Conservation (phyloP, 2,888 invertebrate genomes). For the Actias luna region DNA sequence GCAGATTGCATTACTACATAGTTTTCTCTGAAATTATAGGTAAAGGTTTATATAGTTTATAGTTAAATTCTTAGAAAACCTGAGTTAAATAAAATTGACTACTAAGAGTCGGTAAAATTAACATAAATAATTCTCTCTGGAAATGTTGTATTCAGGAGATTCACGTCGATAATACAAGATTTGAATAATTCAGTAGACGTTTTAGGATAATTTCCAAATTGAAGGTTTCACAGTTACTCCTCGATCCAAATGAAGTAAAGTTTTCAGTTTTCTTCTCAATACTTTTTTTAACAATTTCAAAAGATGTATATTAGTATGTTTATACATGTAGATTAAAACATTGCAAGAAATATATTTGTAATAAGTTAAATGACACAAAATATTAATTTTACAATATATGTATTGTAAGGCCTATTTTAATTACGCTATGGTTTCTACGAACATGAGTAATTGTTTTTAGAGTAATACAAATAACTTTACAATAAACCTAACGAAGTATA, state of each 20-base stretch:
- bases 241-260: slow-evolving; percentile 54
- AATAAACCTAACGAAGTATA: no score
- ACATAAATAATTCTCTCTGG: slow-evolving; percentile 61
- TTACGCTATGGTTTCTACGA: no score
- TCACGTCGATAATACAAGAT: slow-evolving; percentile 66
- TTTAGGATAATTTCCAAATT: slow-evolving; percentile 71
- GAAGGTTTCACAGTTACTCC: slow-evolving; percentile 60
- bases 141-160: slow-evolving; percentile 60
- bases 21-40: not conserved
- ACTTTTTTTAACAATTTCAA: not conserved
- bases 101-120: slow-evolving; percentile 36
- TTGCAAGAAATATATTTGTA: no score
- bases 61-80: not conserved
- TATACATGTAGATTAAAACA: not conserved
- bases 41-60: not conserved
- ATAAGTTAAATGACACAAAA: no score
- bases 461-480: no score
- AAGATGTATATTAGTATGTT: no score
- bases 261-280: not conserved
- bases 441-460: no score
- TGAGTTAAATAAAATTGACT: not conserved
- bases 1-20: not conserved
- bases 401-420: no score
- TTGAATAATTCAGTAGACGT: slow-evolving; percentile 72
- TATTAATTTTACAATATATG: no score